Conservation (phyloP, 2,113 vertebrate species). For the Sarotherodon lohbergeri region DNA sequence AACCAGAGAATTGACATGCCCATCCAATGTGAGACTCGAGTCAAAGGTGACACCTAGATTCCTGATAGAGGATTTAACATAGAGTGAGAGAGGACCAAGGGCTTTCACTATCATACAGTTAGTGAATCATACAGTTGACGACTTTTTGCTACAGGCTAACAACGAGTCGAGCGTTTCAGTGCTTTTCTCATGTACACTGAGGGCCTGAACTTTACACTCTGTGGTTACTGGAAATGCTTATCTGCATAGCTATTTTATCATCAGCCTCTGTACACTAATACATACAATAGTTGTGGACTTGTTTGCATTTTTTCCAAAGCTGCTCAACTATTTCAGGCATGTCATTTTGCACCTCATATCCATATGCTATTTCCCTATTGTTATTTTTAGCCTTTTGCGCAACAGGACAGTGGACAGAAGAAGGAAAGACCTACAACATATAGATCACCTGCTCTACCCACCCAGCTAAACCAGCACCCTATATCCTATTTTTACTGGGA, state of each 20-base stretch:
- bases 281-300: background rate
- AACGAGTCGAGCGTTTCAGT: background rate
- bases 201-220: background rate
- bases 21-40: too few species aligned
- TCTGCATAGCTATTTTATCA: background rate
- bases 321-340: background rate
- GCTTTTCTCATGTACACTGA: background rate
- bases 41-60: too few species aligned
- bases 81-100: too few species aligned
- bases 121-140: background rate
- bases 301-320: background rate
- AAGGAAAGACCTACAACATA: rapidly evolving
- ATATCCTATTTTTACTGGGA: background rate
- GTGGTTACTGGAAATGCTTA: background rate
- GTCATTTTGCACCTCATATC: background rate
- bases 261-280: background rate
- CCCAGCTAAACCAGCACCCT: background rate
- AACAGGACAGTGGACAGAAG: background rate
- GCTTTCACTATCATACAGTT: too few species aligned
- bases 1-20: too few species aligned
- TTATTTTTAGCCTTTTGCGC: background rate
- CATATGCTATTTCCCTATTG: background rate
- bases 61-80: too few species aligned
- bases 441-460: background rate
- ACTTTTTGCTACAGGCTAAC: background rate